Conservation (phyloP, 2,113 vertebrate genomes). For the Pandion haliaetus region DNA sequence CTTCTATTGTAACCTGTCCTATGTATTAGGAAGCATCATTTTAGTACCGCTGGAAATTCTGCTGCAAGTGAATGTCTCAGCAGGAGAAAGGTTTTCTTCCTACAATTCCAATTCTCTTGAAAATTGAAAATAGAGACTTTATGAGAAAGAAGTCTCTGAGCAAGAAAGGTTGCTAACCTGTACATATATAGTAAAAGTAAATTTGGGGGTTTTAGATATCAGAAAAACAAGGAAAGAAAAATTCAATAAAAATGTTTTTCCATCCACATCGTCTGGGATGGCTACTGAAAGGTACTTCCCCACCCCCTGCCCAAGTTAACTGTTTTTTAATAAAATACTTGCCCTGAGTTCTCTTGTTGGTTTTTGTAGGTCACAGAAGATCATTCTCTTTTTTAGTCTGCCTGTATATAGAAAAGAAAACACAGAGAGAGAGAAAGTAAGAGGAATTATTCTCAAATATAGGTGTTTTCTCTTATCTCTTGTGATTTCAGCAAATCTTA, state of each 20-base stretch:
- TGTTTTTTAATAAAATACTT: neutral
- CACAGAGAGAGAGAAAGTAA: neutral
- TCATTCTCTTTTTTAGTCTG: neutral
- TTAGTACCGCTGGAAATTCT: neutral
- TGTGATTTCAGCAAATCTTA: slow-evolving; percentile 31
- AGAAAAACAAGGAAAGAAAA: neutral
- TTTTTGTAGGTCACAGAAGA: slow-evolving; percentile 36
- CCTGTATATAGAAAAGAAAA: neutral
- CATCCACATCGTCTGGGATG: neutral
- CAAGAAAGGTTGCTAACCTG: neutral
- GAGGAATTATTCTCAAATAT: neutral
- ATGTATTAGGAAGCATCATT: neutral
- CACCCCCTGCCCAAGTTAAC: neutral
- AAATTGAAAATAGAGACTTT: neutral
- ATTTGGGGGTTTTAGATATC: neutral
- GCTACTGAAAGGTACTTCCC: neutral
- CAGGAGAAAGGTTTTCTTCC: neutral
- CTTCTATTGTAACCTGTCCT: neutral
- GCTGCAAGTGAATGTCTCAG: neutral
- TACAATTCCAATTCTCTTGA: neutral
- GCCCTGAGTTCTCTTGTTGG: neutral
- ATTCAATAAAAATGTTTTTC: neutral
- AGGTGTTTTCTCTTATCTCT: neutral
- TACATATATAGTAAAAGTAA: neutral
- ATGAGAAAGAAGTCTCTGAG: neutral